These are phyloP conservation scores for Prionailurus bengalensis DNA, from an alignment of 2,113 vertebrate species.

Conservation along the genomic window DNA sequence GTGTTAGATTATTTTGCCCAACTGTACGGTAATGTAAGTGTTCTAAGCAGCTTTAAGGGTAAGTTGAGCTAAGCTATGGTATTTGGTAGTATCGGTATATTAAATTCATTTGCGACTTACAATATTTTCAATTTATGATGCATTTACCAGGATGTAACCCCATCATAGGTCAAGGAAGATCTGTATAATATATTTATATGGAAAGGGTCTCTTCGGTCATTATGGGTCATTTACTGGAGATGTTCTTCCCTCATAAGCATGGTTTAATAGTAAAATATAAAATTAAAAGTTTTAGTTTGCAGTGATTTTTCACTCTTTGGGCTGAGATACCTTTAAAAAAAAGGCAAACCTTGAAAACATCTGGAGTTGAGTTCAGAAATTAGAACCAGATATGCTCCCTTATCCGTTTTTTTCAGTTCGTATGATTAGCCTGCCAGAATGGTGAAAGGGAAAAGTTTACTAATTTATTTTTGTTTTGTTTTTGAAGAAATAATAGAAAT, in stretches of 20 bases:
- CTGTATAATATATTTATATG: neutral
- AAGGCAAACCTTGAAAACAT: conserved; percentile 80
- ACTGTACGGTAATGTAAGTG: neutral
- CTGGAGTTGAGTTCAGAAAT: conserved; percentile 80
- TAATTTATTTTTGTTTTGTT: conserved; percentile 61
- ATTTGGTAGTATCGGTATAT: neutral
- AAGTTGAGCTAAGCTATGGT: neutral
- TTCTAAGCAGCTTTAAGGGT: neutral
- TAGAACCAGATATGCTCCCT: conserved; percentile 81
- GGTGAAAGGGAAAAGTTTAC: conserved; percentile 58
- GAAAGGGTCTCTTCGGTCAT: neutral
- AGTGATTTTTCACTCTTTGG: neutral
- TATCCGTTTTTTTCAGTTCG: conserved; percentile 76
- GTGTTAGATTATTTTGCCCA: neutral
- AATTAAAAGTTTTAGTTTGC: conserved; percentile 40
- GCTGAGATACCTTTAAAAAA: neutral
- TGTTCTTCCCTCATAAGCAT: neutral
- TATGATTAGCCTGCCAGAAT: conserved; percentile 63
- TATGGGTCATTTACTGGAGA: neutral
- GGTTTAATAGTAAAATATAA: neutral
- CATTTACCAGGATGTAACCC: neutral
- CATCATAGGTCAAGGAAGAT: neutral
- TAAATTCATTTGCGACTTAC: neutral
- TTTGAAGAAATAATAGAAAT: conserved; percentile 59
- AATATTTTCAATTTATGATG: neutral